phyloP scores from a whole-genome alignment of 1,140 invertebrate genomes.

The Eupristina koningsbergeri region DNA sequence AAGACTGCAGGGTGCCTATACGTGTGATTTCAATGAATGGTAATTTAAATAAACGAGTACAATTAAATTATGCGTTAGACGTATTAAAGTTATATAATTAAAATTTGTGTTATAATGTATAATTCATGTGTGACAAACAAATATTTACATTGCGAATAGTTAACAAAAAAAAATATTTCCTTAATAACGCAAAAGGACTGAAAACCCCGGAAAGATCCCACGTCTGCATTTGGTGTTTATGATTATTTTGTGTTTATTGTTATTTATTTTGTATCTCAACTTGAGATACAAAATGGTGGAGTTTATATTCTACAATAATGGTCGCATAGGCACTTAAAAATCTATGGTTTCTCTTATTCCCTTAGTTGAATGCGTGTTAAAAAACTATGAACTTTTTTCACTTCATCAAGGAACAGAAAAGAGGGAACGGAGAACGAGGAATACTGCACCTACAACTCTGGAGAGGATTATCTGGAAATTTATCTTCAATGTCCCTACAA shows the following conservation, averaged over 20 bases:
- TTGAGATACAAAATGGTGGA: not conserved
- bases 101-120: too few relatives aligned
- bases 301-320: conserved; percentile 32
- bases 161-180: conserved; percentile 33
- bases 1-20: too few relatives aligned
- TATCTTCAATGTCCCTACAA: conserved; percentile 22
- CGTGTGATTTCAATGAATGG: too few relatives aligned
- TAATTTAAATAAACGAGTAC: too few relatives aligned
- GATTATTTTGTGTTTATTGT: too few relatives aligned
- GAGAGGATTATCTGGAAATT: conserved; percentile 44
- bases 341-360: conserved; percentile 40
- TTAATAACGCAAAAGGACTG: conserved; percentile 6
- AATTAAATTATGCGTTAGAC: too few relatives aligned
- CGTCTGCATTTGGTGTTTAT: not conserved
- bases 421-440: too few relatives aligned
- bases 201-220: conserved; percentile 2
- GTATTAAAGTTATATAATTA: too few relatives aligned
- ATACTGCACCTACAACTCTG: conserved; percentile 9
- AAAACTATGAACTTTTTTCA: conserved; percentile 15
- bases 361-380: not conserved
- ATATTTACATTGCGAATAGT: not conserved
- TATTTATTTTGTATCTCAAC: too few relatives aligned
- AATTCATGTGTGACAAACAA: not conserved
- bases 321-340: conserved; percentile 42
- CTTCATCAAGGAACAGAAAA: too few relatives aligned